Percentiles rank a stretch among this genome's conserved stretches.
Evolutionary conservation across 2,888 invertebrate species (phyloP).

Genomic region (Ceramica pisi): DNA sequence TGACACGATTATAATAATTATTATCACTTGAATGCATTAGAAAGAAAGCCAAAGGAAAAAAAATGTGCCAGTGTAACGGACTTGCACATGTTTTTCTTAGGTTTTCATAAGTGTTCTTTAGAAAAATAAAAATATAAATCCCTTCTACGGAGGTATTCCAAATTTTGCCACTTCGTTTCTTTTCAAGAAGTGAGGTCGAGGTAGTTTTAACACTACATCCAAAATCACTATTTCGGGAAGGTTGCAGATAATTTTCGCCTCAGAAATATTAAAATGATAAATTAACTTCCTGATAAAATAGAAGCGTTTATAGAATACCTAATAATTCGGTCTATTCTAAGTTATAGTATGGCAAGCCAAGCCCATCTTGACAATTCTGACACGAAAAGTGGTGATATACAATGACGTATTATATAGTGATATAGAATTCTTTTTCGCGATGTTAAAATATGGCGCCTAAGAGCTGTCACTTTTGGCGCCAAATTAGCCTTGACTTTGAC

Average conservation of each 20-base stretch:
- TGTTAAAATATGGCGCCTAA: not conserved
- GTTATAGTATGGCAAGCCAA: too few relatives aligned
- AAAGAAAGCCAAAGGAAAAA: too few relatives aligned
- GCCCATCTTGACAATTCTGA: too few relatives aligned
- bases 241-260: not conserved
- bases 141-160: not conserved
- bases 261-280: not conserved
- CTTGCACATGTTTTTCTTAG: conserved; percentile 5
- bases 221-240: conserved; percentile 15
- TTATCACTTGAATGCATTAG: conserved; percentile 52
- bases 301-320: not conserved
- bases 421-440: not conserved
- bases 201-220: not conserved
- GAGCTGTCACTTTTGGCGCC: conserved; percentile 24
- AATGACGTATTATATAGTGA: too few relatives aligned
- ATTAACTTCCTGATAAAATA: not conserved
- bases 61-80: conserved; percentile 43
- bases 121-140: not conserved
- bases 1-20: conserved; percentile 66
- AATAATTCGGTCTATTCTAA: too few relatives aligned
- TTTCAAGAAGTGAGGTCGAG: not conserved
- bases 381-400: too few relatives aligned
- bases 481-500: conserved; percentile 24
- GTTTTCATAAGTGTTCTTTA: not conserved
- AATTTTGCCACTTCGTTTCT: not conserved